Evolutionary conservation across 2,113 vertebrate genomes (phyloP).

Genomic region (Cathartes aura): DNA sequence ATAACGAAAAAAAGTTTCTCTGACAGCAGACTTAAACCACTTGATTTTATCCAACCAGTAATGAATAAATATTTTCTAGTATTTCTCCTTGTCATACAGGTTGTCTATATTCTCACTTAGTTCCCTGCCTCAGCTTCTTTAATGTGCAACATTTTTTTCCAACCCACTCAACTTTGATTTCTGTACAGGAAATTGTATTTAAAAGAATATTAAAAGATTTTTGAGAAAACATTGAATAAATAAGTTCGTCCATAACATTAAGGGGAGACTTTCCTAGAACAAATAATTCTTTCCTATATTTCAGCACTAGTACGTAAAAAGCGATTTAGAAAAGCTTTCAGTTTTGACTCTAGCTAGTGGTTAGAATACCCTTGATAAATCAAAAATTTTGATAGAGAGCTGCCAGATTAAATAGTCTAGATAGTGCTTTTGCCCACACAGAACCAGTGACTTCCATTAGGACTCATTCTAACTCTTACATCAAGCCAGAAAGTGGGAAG

Average conservation of each 20-base stretch:
- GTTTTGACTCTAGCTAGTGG: neutral
- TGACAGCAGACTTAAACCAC: neutral
- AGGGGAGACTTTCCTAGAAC: neutral
- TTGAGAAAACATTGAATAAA: neutral
- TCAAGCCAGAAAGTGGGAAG: neutral
- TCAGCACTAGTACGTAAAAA: neutral
- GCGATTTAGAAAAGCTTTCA: fast-evolving
- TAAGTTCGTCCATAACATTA: neutral
- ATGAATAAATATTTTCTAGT: neutral
- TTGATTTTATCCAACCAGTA: neutral
- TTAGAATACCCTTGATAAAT: neutral
- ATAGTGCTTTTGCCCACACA: neutral
- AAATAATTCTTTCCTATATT: neutral
- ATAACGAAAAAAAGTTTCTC: neutral
- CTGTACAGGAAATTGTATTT: neutral
- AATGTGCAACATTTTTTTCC: neutral
- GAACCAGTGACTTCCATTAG: neutral
- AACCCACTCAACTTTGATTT: neutral
- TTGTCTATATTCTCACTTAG: neutral
- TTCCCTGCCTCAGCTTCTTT: neutral
- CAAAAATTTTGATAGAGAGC: neutral
- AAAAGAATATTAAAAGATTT: neutral
- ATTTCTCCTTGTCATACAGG: neutral
- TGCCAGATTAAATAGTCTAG: neutral
- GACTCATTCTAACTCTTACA: neutral